Evolutionary conservation across 2,113 vertebrate species (phyloP).

Genomic region (Odontesthes bonariensis): DNA sequence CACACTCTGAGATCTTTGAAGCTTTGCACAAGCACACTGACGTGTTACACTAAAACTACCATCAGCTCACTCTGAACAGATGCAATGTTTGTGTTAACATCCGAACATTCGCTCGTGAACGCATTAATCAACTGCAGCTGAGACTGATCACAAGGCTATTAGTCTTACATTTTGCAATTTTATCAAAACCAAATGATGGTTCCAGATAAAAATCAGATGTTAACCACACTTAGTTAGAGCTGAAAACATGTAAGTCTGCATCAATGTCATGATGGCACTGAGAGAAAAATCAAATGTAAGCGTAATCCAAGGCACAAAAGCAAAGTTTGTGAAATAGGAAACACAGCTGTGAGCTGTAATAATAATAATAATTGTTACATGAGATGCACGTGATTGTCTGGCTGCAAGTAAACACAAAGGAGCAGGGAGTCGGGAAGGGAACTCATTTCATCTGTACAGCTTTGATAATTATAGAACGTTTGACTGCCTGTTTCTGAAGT

Average conservation of each 20-base stretch:
- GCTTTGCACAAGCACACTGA: not conserved
- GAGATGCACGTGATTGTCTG: not conserved
- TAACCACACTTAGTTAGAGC: too few relatives aligned
- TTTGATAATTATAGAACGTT: slow-evolving; percentile 10
- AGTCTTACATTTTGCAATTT: not conserved
- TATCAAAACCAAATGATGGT: not conserved
- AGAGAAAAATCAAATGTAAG: not conserved
- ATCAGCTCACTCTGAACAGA: not conserved
- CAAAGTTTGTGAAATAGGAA: not conserved
- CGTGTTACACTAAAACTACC: not conserved
- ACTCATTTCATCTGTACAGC: not conserved
- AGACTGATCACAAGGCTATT: not conserved
- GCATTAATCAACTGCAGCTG: not conserved
- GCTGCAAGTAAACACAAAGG: not conserved
- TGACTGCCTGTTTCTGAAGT: not conserved
- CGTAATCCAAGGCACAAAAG: not conserved
- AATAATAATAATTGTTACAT: not conserved
- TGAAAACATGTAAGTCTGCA: too few relatives aligned
- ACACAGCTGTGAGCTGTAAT: not conserved
- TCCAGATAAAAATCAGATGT: not conserved
- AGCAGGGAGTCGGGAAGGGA: not conserved
- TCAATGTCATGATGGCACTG: not conserved
- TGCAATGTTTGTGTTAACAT: not conserved
- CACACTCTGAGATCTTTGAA: not conserved
- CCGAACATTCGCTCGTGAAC: not conserved